Conservation (phyloP, 2,797 vertebrate genomes). For the Lutra lutra region DNA sequence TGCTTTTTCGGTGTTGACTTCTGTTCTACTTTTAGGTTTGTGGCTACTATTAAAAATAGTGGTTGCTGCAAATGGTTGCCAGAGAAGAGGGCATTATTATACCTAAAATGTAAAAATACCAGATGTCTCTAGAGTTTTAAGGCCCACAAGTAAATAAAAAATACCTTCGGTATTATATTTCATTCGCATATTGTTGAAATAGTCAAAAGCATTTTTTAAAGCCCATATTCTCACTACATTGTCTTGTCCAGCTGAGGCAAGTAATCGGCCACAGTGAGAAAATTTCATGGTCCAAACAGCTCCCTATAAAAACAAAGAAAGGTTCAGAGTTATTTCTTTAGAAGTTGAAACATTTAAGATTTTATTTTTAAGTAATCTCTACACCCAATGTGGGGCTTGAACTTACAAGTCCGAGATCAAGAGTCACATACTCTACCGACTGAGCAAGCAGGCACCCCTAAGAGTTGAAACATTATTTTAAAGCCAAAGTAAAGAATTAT, state of each 20-base stretch:
- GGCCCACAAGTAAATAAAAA: not conserved
- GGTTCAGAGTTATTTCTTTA: constrained; percentile 29
- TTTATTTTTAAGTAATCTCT: not conserved
- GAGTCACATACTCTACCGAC: not conserved
- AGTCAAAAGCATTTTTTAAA: constrained; percentile 97
- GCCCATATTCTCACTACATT: constrained; percentile 99
- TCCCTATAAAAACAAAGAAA: constrained; percentile 88
- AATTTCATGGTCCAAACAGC: constrained; percentile 99
- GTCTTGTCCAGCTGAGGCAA: constrained; percentile 97
- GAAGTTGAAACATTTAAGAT: not conserved
- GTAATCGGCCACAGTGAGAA: constrained; percentile 96
- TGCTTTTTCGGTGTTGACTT: not conserved
- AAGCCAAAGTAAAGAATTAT: constrained; percentile 52
- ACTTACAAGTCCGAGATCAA: not conserved
- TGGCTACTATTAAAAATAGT: constrained; percentile 14
- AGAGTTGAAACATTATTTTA: constrained; percentile 6
- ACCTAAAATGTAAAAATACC: not conserved
- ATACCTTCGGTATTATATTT: constrained; percentile 99
- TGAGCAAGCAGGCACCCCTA: not conserved
- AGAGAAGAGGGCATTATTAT: not conserved
- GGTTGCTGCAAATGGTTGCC: constrained; percentile 39
- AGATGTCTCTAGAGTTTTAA: constrained; percentile 38
- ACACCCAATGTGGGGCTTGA: not conserved
- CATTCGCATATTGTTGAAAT: constrained; percentile 99
- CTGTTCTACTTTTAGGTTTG: constrained; percentile 36